Conservation (phyloP, 1,140 invertebrate species). For the Drosophila guanche region DNA sequence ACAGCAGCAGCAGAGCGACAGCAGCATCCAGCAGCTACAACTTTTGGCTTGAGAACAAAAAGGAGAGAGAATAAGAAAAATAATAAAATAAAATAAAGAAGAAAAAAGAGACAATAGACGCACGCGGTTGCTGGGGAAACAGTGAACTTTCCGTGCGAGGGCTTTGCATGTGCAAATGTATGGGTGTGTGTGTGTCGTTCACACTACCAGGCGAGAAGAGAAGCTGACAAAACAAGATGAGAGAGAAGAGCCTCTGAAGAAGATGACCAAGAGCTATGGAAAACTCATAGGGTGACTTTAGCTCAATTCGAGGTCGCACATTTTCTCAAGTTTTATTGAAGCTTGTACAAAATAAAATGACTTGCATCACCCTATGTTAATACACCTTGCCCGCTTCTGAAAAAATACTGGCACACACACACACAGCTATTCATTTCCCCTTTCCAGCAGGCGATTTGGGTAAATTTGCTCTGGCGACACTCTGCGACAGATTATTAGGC, state of each 20-base stretch:
- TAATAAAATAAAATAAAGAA: slow-evolving; percentile 20
- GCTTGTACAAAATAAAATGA: no score
- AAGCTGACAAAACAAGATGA: slow-evolving; percentile 22
- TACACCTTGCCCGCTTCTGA: no score
- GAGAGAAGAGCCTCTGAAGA: slow-evolving; percentile 20
- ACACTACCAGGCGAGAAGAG: slow-evolving; percentile 37
- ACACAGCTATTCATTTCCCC: no score
- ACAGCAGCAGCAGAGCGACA: slow-evolving; percentile 19
- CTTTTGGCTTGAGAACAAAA: slow-evolving; percentile 44
- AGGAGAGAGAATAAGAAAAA: slow-evolving; percentile 16
- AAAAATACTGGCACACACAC: no score
- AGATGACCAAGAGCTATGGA: slow-evolving; percentile 1
- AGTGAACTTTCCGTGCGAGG: slow-evolving; percentile 36
- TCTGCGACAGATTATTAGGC: slow-evolving; percentile 44
- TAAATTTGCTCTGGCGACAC: slow-evolving; percentile 19
- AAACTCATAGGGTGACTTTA: no score
- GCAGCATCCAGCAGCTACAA: slow-evolving; percentile 39
- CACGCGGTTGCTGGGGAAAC: slow-evolving; percentile 52
- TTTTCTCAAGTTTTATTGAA: no score
- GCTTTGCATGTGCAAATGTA: slow-evolving; percentile 18
- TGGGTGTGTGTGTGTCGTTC: slow-evolving; percentile 37
- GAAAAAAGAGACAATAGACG: slow-evolving; percentile 42
- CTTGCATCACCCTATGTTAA: no score
- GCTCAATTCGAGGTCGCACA: no score
- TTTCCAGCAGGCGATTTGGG: not conserved